phyloP scores from a whole-genome alignment of 2,888 invertebrate species.

The Rapana venosa region DNA sequence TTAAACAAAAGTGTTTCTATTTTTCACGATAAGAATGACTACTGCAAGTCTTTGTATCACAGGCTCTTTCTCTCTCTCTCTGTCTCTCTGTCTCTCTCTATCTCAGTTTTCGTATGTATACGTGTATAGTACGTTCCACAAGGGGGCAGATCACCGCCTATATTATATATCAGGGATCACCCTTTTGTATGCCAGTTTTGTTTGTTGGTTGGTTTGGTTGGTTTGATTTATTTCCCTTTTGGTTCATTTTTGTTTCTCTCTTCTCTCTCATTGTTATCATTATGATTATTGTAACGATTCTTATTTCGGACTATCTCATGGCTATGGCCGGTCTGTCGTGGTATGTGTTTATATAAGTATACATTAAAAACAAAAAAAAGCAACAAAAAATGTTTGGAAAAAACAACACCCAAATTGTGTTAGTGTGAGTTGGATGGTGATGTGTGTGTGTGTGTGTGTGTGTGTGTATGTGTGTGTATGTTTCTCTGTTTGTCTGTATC shows the following conservation, averaged over 20 bases:
- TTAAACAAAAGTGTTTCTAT: not conserved
- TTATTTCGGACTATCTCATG: constrained; percentile 33
- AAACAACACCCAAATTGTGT: not conserved
- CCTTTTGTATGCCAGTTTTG: constrained; percentile 6
- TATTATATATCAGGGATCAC: constrained; percentile 1
- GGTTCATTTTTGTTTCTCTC: not conserved
- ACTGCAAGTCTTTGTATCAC: not conserved
- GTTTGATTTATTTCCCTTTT: not conserved
- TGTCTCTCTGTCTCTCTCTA: not conserved
- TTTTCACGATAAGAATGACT: not conserved
- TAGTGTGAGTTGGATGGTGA: constrained; percentile 35
- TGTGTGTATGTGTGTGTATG: constrained; percentile 22
- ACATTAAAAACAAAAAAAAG: constrained; percentile 1
- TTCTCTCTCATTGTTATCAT: constrained; percentile 33
- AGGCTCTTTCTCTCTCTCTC: not conserved
- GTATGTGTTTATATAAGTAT: constrained; percentile 36
- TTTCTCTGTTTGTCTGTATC: not conserved
- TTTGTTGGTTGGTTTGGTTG: not conserved
- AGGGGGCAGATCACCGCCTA: not conserved
- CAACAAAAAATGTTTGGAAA: constrained; percentile 7
- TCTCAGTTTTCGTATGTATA: not conserved
- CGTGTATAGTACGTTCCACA: not conserved
- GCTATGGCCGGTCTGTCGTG: constrained; percentile 31
- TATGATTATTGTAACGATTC: constrained; percentile 23
- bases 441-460: constrained; percentile 23